These are phyloP conservation scores for Morphnarchus princeps DNA, from an alignment of 2,113 vertebrate genomes.

Conservation along the genomic window DNA sequence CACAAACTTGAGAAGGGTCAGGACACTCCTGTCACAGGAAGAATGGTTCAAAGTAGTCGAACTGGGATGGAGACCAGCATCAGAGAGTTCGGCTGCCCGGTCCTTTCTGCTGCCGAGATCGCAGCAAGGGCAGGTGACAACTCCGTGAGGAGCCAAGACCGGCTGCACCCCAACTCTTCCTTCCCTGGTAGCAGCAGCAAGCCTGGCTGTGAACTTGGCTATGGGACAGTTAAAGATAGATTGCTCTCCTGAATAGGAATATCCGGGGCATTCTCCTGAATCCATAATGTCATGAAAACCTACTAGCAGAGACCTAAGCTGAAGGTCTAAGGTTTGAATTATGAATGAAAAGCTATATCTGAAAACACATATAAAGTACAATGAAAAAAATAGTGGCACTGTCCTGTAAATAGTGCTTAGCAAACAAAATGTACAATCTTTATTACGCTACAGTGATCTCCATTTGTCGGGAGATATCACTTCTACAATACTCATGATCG, in stretches of 20 bases:
- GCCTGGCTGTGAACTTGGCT: neutral
- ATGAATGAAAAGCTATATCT: neutral
- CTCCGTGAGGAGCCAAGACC: accelerated
- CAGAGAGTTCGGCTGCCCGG: neutral
- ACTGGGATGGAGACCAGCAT: neutral
- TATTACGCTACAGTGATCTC: neutral
- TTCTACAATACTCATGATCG: neutral
- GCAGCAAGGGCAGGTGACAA: neutral
- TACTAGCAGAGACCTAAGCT: neutral
- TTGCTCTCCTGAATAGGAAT: neutral
- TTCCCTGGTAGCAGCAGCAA: neutral
- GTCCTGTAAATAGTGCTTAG: neutral
- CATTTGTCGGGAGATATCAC: neutral
- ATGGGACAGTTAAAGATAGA: neutral
- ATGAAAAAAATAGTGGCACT: neutral
- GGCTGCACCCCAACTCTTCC: neutral
- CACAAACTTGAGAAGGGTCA: neutral
- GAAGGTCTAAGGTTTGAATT: neutral
- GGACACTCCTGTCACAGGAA: neutral
- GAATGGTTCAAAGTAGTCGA: neutral
- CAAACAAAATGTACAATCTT: neutral
- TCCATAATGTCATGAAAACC: neutral
- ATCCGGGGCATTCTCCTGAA: neutral
- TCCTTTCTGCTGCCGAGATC: neutral
- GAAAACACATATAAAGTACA: neutral